phyloP scores from a whole-genome alignment of 2,113 vertebrate genomes.

The Andinoacara biseriatus region DNA sequence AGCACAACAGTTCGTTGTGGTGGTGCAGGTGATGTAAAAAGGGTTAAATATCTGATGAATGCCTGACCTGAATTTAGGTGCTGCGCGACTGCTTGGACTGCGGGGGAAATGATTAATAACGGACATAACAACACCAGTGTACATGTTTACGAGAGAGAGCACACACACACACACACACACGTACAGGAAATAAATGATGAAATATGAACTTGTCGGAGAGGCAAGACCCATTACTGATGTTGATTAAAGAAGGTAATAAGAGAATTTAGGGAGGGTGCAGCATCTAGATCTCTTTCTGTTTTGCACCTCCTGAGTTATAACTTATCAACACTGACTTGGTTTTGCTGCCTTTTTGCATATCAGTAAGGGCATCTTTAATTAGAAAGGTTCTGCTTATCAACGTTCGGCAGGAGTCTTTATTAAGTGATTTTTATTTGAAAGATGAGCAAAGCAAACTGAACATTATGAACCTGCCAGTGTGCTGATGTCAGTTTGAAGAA shows the following conservation, averaged over 20 bases:
- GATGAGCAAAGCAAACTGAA: not conserved
- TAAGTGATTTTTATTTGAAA: constrained; percentile 22
- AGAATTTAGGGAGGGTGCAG: constrained; percentile 23
- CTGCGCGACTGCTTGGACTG: not conserved
- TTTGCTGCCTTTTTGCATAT: constrained; percentile 16
- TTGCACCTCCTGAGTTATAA: constrained; percentile 13
- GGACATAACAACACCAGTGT: not conserved
- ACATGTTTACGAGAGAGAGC: not conserved
- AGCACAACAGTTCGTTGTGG: not conserved
- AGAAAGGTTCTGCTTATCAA: constrained; percentile 30
- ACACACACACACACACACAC: constrained; percentile 15
- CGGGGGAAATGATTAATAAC: not conserved
- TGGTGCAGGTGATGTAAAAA: not conserved
- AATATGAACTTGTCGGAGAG: constrained; percentile 45
- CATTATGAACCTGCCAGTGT: not conserved
- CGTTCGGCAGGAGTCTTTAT: not conserved
- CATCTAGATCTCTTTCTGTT: constrained; percentile 36
- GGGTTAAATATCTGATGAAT: constrained; percentile 23
- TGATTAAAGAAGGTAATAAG: constrained; percentile 61
- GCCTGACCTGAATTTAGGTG: constrained; percentile 25
- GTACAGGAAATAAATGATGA: constrained; percentile 35
- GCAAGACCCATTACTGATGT: constrained; percentile 41
- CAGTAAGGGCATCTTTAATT: constrained; percentile 43
- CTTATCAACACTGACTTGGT: constrained; percentile 43
- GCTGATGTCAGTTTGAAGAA: constrained; percentile 8